These are phyloP conservation scores for Pipistrellus pygmaeus DNA, from an alignment of 2,797 vertebrate species.

Conservation along the genomic window DNA sequence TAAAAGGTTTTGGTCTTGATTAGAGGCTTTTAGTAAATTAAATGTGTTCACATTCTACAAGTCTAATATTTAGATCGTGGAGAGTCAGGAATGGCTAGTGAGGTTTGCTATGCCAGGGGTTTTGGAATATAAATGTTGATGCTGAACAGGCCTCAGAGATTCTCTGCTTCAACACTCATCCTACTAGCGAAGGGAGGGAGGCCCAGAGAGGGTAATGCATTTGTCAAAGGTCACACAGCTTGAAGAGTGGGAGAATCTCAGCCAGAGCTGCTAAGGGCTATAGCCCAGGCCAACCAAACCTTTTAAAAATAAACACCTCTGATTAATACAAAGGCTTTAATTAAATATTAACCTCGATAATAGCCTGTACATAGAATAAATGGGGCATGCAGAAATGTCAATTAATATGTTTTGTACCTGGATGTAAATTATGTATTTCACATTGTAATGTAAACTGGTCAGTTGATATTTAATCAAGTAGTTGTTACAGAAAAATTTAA, in stretches of 20 bases:
- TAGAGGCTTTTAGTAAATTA: slow-evolving; percentile 82
- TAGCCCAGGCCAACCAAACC: background rate
- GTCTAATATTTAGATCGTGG: slow-evolving; percentile 76
- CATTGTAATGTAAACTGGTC: slow-evolving; percentile 30
- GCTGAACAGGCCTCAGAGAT: slow-evolving; percentile 43
- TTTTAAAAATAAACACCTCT: background rate
- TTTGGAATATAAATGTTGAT: slow-evolving; percentile 46
- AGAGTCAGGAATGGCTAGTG: slow-evolving; percentile 46
- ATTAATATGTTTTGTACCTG: slow-evolving; percentile 43
- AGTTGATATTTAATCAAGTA: slow-evolving; percentile 54
- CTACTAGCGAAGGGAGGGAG: background rate
- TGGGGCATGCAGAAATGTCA: slow-evolving; percentile 31
- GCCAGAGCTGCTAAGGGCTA: background rate
- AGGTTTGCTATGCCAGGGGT: slow-evolving; percentile 25
- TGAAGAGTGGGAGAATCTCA: background rate
- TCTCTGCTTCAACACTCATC: slow-evolving; percentile 19
- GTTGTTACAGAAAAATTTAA: slow-evolving; percentile 24
- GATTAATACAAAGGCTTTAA: slow-evolving; percentile 35
- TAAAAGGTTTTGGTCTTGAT: slow-evolving; percentile 83
- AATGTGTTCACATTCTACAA: slow-evolving; percentile 77
- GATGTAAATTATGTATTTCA: slow-evolving; percentile 30
- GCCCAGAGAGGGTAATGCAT: background rate
- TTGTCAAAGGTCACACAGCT: slow-evolving; percentile 38
- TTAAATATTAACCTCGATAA: slow-evolving; percentile 65
- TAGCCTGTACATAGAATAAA: slow-evolving; percentile 40